phyloP scores from a whole-genome alignment of 2,113 vertebrate species.

The Bostrychus sinensis region DNA sequence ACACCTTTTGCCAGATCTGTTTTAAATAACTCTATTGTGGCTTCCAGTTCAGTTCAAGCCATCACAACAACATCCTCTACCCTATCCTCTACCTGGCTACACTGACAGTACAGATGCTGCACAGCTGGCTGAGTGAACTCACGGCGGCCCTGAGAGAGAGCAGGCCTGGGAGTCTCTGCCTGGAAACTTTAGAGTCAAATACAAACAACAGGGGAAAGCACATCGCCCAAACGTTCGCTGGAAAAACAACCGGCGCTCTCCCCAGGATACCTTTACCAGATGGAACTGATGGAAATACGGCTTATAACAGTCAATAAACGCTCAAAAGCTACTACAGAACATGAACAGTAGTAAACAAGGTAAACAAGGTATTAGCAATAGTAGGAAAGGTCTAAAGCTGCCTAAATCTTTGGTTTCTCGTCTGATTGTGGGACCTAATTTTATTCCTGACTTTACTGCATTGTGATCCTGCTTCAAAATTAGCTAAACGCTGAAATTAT shows the following conservation, averaged over 20 bases:
- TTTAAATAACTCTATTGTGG: no score
- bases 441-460: no score
- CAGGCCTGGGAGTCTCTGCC: slow-evolving; percentile 22
- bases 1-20: no score
- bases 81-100: not conserved
- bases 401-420: no score
- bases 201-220: slow-evolving; percentile 36
- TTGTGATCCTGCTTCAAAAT: no score
- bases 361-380: no score
- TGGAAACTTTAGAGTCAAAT: slow-evolving; percentile 46
- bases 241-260: slow-evolving; percentile 34
- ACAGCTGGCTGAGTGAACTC: slow-evolving; percentile 56
- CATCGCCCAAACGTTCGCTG: slow-evolving; percentile 18
- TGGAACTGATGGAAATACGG: slow-evolving; percentile 32
- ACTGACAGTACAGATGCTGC: slow-evolving; percentile 29
- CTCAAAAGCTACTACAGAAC: not conserved
- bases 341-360: not conserved
- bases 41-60: not conserved
- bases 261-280: slow-evolving; percentile 39
- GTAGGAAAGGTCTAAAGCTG: no score
- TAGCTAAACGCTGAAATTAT: no score
- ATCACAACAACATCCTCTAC: not conserved
- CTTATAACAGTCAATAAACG: not conserved
- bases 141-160: slow-evolving; percentile 38
- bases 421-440: no score